These are phyloP conservation scores for Microcebus griseorufus DNA, from an alignment of 2,113 vertebrate genomes.

Conservation along the genomic window DNA sequence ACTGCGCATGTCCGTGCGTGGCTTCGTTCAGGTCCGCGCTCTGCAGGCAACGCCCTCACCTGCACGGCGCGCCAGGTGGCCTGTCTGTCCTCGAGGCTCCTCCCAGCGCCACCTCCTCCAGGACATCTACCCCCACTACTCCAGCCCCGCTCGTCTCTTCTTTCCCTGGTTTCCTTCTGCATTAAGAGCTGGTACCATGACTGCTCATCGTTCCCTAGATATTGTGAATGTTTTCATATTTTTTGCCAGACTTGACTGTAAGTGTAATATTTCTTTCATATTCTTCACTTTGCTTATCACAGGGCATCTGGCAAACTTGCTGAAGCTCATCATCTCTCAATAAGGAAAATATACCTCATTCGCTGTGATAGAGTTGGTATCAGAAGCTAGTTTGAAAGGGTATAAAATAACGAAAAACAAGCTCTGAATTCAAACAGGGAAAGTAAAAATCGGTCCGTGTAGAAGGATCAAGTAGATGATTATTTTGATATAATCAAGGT, in stretches of 20 bases:
- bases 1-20: accelerated
- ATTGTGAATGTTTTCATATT: not conserved
- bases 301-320: not conserved
- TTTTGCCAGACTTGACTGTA: not conserved
- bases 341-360: not conserved
- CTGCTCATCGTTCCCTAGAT: not conserved
- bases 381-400: not conserved
- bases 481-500: not conserved
- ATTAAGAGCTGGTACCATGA: not conserved
- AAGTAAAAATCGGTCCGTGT: not conserved
- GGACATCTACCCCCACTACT: not conserved
- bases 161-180: not conserved
- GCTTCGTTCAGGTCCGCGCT: not conserved
- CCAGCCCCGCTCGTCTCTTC: not conserved
- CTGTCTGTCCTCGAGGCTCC: accelerated
- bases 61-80: accelerated
- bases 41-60: not conserved
- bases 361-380: not conserved
- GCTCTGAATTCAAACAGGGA: not conserved
- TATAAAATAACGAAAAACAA: not conserved
- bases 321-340: not conserved
- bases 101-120: not conserved
- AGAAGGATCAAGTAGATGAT: not conserved
- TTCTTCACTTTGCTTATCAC: not conserved
- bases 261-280: not conserved